Percentiles rank a stretch among this genome's conserved stretches.
Conservation (phyloP, 2,113 vertebrate genomes). For the Sceloporus undulatus region DNA sequence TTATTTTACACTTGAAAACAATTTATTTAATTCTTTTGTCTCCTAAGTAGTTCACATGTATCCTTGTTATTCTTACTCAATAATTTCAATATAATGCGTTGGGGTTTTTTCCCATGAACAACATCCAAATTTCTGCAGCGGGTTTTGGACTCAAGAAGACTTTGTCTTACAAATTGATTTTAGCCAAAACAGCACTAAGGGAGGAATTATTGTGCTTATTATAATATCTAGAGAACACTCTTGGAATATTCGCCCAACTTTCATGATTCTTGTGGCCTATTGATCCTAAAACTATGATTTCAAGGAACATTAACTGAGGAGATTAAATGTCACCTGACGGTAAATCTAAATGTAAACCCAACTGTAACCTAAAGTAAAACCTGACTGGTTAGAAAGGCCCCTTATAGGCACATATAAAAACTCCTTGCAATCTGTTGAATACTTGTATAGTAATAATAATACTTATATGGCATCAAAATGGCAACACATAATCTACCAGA, state of each 20-base stretch:
- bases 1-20: constrained; percentile 34
- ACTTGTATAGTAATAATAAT: no score
- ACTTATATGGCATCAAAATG: no score
- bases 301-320: background rate
- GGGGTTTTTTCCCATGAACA: constrained; percentile 51
- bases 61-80: constrained; percentile 57
- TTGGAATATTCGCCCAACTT: background rate
- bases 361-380: no score
- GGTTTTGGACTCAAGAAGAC: background rate
- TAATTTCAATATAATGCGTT: constrained; percentile 33
- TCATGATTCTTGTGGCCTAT: background rate
- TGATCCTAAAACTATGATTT: background rate
- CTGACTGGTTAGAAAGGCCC: background rate
- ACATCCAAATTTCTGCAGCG: constrained; percentile 58
- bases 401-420: no score
- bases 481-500: no score
- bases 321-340: background rate
- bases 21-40: accelerated
- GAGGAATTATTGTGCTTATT: no score
- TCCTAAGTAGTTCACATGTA: constrained; percentile 52
- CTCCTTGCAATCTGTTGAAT: no score
- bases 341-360: no score
- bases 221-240: background rate
- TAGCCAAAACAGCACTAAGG: background rate
- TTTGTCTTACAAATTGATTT: background rate